phyloP scores from a whole-genome alignment of 1,140 invertebrate species.

The Scaptodrosophila lebanonensis region DNA sequence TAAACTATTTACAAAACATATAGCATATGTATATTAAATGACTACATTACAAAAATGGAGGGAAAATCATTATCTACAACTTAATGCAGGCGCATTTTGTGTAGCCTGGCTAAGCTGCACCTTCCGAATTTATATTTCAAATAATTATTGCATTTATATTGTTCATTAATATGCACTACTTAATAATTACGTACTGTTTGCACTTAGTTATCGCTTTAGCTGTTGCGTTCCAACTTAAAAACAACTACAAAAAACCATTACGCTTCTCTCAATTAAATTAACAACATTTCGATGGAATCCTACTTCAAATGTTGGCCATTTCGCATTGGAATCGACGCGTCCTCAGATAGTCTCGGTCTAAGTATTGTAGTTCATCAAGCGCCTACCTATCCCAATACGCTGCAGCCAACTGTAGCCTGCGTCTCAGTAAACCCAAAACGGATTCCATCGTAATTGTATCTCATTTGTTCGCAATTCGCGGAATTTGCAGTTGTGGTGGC shows the following conservation, averaged over 20 bases:
- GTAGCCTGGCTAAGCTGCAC: no score
- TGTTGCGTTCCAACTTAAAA: conserved; percentile 10
- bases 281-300: conserved; percentile 58
- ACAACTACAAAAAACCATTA: conserved; percentile 8
- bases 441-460: conserved; percentile 81
- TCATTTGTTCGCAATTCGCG: conserved; percentile 78
- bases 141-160: no score
- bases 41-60: no score
- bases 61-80: no score
- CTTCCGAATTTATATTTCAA: no score
- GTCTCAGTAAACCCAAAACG: conserved; percentile 80
- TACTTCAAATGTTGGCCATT: conserved; percentile 17
- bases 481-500: conserved; percentile 62
- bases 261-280: conserved; percentile 4
- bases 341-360: no score
- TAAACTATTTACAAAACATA: conserved; percentile 66
- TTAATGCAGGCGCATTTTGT: no score
- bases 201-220: conserved; percentile 35
- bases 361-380: conserved; percentile 13
- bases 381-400: conserved; percentile 46
- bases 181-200: conserved; percentile 73
- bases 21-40: no score
- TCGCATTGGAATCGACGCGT: conserved; percentile 36
- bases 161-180: conserved; percentile 41
- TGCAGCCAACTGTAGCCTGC: conserved; percentile 70